Evolutionary conservation across 2,797 vertebrate genomes (phyloP), one percentile per base, ranked within the genome.

Genomic region (Platyrinchus mystaceus): DNA sequence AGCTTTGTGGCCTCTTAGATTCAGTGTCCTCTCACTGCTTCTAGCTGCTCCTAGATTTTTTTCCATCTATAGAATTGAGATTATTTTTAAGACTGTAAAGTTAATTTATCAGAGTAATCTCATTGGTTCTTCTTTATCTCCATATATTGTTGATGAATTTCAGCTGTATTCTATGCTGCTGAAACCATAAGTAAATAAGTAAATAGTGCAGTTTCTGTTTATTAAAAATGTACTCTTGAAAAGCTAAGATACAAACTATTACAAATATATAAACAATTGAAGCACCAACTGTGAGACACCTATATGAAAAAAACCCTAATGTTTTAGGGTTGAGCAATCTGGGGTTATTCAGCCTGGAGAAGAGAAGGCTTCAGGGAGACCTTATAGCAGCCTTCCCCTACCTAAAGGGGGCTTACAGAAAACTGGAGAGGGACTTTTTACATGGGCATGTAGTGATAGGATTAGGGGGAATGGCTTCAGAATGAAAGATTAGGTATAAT

Each of bases 301-400:
- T 47, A 27, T 2, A 1, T 24, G 23, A 20, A 32, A 66, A 62
- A 79, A 30, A 0, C 0, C 2, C 5, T 58, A 13, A 7, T 55
- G 27, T 34, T 30, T 85, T 71, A 34, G 34, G 26, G 10, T 24
- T 74, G 28, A n/a, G 26, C 20, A 20, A 34, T 24, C 19, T 50
- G 26, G 4, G 1, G 6, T 55, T 75, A 3, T 26, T 56, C 20
- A 56, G 6, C 18, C 22, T 15, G 6, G 10, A 55, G 6, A 53
- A 34, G 21, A 87, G 21, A 53, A 36, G 2, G 8, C 21, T 78
- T 64, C 3, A 15, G 58, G 39, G 11, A 26, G 7, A 76, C 3
- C 12, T 41, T n/a, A 50, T 2, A 49, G 36, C 9, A 8, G 9
- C 36, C 20, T 64, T 84, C 4, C 27, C 43, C 10, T 49, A 17